Evolutionary conservation across 2,113 vertebrate genomes (phyloP).

Genomic region (Rhinolophus ferrumequinum): DNA sequence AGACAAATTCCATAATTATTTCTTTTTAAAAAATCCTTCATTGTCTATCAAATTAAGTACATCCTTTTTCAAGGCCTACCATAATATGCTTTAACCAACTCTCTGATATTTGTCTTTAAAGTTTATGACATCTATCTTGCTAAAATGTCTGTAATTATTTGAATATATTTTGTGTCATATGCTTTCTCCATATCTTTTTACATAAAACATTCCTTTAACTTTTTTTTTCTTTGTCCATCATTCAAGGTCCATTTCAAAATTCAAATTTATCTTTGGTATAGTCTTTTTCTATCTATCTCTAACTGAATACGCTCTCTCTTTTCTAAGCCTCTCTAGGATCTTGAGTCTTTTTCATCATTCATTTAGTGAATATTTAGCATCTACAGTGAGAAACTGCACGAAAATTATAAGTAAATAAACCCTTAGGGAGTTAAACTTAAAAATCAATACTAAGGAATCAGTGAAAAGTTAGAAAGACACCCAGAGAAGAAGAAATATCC

Average conservation of each 20-base stretch:
- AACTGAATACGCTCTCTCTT: background rate
- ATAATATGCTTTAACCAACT: background rate
- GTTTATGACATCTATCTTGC: background rate
- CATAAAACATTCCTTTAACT: background rate
- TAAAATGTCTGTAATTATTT: background rate
- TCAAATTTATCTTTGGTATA: background rate
- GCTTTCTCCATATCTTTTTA: background rate
- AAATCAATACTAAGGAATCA: conserved; percentile 8
- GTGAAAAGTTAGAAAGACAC: background rate
- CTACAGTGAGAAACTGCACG: background rate
- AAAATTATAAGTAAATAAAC: conserved; percentile 4
- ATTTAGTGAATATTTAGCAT: background rate
- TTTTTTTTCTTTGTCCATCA: background rate
- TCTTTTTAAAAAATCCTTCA: background rate
- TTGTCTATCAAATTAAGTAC: background rate
- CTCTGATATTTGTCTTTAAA: background rate
- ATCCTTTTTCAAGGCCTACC: background rate
- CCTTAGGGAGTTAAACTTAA: conserved; percentile 21
- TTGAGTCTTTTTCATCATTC: background rate
- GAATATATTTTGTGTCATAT: background rate
- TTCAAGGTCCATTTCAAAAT: background rate
- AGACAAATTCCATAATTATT: background rate
- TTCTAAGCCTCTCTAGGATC: background rate
- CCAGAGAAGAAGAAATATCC: background rate
- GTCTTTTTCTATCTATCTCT: background rate